These are phyloP conservation scores for Hippasteria phrygiana DNA, from an alignment of 53 echinoderm and acorn worm species.

Conservation along the genomic window DNA sequence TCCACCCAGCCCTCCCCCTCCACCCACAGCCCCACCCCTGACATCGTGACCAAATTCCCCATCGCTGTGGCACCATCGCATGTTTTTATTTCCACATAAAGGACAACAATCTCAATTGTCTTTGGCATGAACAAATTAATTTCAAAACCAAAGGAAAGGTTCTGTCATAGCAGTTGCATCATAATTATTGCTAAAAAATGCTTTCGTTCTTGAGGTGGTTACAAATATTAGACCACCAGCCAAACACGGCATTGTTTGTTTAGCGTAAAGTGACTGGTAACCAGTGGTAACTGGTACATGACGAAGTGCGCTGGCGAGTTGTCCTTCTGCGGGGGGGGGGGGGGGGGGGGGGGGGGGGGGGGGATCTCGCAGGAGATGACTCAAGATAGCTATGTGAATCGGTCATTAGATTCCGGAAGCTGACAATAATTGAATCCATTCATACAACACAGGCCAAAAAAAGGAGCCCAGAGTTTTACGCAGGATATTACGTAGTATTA, in stretches of 20 bases:
- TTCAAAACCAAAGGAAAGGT: background rate
- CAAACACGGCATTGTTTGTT: background rate
- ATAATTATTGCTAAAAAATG: too few species aligned
- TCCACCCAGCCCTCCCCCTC: background rate
- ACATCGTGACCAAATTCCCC: too few species aligned
- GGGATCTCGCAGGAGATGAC: conserved; percentile 68
- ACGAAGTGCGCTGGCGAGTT: background rate
- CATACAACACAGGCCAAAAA: background rate
- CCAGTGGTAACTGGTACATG: conserved; percentile 25
- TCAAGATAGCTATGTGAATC: conserved; percentile 49
- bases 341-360: too few species aligned
- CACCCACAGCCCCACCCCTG: background rate
- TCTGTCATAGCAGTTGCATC: background rate
- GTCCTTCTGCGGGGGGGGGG: background rate
- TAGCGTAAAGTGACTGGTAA: background rate
- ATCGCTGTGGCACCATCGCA: too few species aligned
- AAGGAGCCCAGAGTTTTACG: conserved; percentile 7
- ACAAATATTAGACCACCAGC: too few species aligned
- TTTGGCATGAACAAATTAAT: background rate
- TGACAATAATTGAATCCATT: conserved; percentile 58
- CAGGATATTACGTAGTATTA: conserved; percentile 3
- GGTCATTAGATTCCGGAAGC: conserved; percentile 60
- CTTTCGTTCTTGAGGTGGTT: too few species aligned
- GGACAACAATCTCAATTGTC: background rate
- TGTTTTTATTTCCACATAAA: too few species aligned